Percentiles rank a stretch among this genome's conserved stretches.
phyloP scores from a whole-genome alignment of 1,140 invertebrate species.

The Globodera rostochiensis region DNA sequence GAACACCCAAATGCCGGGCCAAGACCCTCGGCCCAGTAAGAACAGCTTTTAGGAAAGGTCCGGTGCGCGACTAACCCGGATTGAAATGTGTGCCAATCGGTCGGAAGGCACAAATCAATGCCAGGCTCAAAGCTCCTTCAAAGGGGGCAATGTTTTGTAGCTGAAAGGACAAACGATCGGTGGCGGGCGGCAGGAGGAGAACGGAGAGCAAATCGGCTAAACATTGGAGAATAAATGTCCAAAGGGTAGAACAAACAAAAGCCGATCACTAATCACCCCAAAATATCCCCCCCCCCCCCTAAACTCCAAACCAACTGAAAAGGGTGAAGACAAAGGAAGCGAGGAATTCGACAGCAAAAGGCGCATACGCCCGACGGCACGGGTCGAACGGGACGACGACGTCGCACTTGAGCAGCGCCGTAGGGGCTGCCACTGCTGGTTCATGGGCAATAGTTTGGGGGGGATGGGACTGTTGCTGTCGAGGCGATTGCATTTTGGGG shows the following conservation, averaged over 20 bases:
- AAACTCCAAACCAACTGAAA: slow-evolving; percentile 29
- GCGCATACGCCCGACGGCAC: slow-evolving; percentile 32
- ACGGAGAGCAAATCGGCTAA: slow-evolving; percentile 30
- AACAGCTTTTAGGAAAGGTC: no score
- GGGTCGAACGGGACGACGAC: slow-evolving; percentile 19
- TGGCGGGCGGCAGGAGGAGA: slow-evolving; percentile 10
- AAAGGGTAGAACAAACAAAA: background rate
- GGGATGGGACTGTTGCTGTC: background rate
- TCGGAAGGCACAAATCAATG: slow-evolving; percentile 21
- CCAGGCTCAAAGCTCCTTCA: slow-evolving; percentile 8
- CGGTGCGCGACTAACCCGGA: slow-evolving; percentile 14
- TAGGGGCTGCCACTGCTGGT: background rate
- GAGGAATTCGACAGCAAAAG: slow-evolving; percentile 35
- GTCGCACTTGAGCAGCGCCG: background rate
- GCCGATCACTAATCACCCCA: background rate
- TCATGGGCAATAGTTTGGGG: background rate
- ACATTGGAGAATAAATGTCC: background rate
- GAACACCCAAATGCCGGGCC: no score
- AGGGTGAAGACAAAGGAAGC: slow-evolving; percentile 33
- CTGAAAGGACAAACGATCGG: background rate
- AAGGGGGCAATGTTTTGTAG: background rate
- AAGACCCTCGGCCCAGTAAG: no score
- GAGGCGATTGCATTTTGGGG: background rate
- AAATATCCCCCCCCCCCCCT: background rate
- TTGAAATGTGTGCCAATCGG: slow-evolving; percentile 23